These are phyloP conservation scores for Salticus scenicus DNA, from an alignment of 2,888 invertebrate species.

Conservation along the genomic window DNA sequence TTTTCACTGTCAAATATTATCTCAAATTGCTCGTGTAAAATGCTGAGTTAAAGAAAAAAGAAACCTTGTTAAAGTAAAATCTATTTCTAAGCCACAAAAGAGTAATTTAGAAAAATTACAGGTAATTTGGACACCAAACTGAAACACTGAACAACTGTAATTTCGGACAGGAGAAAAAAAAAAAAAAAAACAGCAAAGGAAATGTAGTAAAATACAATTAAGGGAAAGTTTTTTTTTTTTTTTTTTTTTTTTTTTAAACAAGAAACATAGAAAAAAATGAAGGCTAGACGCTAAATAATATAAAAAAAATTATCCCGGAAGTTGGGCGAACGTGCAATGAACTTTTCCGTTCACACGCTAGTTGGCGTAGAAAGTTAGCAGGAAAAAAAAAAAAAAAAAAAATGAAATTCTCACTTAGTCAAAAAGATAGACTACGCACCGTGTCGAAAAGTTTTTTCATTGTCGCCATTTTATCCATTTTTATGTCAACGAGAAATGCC, in stretches of 20 bases:
- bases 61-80: too few relatives aligned
- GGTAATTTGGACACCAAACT: not conserved
- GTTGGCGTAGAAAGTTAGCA: slow-evolving; percentile 2
- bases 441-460: slow-evolving; percentile 24
- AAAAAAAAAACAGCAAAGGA: not conserved
- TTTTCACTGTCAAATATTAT: too few relatives aligned
- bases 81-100: too few relatives aligned
- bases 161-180: not conserved
- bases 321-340: slow-evolving; percentile 14
- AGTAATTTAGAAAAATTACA: too few relatives aligned
- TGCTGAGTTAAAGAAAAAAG: too few relatives aligned
- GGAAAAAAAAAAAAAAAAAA: not conserved
- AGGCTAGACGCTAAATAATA: slow-evolving; percentile 7
- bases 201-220: too few relatives aligned
- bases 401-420: not conserved
- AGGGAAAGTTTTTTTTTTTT: slow-evolving; percentile 15
- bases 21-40: too few relatives aligned
- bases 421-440: slow-evolving; percentile 3
- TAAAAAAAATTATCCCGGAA: slow-evolving; percentile 26
- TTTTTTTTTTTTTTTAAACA: too few relatives aligned
- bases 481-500: not conserved
- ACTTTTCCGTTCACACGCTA: slow-evolving; percentile 47
- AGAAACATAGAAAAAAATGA: not conserved
- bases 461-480: not conserved
- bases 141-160: not conserved